Evolutionary conservation across 2,797 vertebrate species (phyloP).

Genomic region (Pseudotriccus pelzelni): DNA sequence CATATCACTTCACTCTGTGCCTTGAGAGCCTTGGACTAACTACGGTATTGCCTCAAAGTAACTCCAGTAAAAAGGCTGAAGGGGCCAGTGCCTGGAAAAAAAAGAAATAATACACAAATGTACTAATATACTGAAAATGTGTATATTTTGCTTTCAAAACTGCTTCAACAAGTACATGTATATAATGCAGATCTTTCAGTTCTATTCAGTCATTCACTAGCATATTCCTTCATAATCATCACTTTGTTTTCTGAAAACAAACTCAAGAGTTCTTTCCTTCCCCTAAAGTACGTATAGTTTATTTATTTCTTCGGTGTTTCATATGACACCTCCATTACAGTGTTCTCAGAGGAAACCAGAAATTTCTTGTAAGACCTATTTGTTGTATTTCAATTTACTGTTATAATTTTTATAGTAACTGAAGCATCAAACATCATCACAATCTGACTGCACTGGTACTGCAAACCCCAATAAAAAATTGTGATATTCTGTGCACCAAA

Average conservation of each 20-base stretch:
- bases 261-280: rapidly evolving
- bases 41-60: neutral
- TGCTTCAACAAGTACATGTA: neutral
- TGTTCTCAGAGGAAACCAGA: neutral
- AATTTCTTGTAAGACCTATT: neutral
- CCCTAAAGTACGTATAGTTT: neutral
- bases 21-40: constrained; percentile 33
- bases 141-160: neutral
- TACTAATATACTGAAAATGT: neutral
- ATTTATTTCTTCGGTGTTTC: neutral
- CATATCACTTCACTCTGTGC: constrained; percentile 35
- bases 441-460: neutral
- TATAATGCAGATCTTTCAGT: neutral
- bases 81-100: neutral
- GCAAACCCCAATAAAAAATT: neutral
- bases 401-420: neutral
- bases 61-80: constrained; percentile 38
- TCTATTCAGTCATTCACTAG: neutral
- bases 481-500: neutral
- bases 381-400: neutral
- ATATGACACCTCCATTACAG: neutral
- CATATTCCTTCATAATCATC: neutral
- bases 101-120: neutral
- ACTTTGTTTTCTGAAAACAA: neutral
- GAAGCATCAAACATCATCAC: neutral